A percentile compares a stretch with the other conserved stretches of the same genome.
These are phyloP conservation scores for Cnemophilus loriae DNA, from an alignment of 2,113 vertebrate genomes.

Conservation along the genomic window DNA sequence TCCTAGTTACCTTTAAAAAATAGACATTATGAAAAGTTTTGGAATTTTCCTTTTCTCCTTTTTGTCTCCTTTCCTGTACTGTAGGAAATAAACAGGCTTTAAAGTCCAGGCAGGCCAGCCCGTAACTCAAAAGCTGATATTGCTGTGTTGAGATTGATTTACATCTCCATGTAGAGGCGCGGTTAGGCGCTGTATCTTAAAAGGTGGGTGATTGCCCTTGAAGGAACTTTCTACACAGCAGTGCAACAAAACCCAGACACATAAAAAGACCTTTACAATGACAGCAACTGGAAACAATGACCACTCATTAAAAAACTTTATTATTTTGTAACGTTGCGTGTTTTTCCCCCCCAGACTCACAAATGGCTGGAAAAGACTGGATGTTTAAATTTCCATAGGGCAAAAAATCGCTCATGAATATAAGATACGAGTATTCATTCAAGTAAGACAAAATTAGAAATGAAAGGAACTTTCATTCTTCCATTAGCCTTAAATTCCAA, in stretches of 20 bases:
- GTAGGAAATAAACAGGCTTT: neutral
- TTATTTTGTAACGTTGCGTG: neutral
- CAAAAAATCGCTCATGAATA: neutral
- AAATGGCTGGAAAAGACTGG: neutral
- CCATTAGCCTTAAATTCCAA: neutral
- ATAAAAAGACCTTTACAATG: neutral
- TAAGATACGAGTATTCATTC: neutral
- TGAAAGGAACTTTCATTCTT: neutral
- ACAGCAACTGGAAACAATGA: neutral
- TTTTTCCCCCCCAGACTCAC: neutral
- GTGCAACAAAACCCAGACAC: neutral
- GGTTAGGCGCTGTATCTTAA: neutral
- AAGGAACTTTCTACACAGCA: neutral
- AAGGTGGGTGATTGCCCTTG: neutral
- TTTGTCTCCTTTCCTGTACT: neutral
- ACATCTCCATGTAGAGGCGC: neutral
- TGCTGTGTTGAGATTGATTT: neutral
- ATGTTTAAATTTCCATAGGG: neutral
- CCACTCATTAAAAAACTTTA: neutral
- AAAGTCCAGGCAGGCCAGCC: neutral
- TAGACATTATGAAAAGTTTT: neutral
- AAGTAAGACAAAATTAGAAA: neutral
- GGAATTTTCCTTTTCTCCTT: neutral
- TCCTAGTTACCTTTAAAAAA: too few species aligned
- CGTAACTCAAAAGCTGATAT: neutral